These are phyloP conservation scores for Xylocampa areola DNA, from an alignment of 2,888 invertebrate genomes.

Conservation along the genomic window DNA sequence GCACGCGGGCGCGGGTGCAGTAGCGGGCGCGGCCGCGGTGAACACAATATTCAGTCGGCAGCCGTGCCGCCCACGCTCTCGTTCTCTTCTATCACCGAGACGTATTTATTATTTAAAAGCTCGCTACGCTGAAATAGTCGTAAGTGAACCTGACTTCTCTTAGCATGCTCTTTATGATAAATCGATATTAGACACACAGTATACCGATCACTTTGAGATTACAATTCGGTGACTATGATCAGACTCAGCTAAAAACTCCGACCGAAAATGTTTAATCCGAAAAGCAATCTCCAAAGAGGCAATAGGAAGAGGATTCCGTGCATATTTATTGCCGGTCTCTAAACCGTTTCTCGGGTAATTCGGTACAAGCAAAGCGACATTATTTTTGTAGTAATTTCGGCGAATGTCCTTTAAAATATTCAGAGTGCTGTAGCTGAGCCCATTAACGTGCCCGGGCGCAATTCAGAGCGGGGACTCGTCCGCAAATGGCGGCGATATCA, in stretches of 20 bases:
- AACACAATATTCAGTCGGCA: conserved; percentile 71
- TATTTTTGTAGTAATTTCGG: conserved; percentile 89
- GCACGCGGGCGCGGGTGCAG: conserved; percentile 73
- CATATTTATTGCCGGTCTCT: conserved; percentile 87
- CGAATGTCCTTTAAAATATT: conserved; percentile 90
- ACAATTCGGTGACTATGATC: conserved; percentile 45
- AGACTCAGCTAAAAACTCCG: conserved; percentile 54
- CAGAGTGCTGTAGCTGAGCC: conserved; percentile 86
- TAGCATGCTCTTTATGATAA: conserved; percentile 72
- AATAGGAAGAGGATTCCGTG: conserved; percentile 85
- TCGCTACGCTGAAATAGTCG: conserved; percentile 74
- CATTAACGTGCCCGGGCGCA: conserved; percentile 88
- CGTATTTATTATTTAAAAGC: conserved; percentile 85
- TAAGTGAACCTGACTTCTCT: conserved; percentile 75
- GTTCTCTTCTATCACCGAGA: conserved; percentile 78
- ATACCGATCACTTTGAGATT: conserved; percentile 41
- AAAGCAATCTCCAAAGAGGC: conserved; percentile 85
- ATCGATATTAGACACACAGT: conserved; percentile 55
- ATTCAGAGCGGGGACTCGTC: conserved; percentile 85
- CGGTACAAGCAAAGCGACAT: conserved; percentile 88
- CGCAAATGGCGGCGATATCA: conserved; percentile 89
- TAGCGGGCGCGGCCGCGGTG: conserved; percentile 65
- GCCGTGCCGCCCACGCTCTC: conserved; percentile 61
- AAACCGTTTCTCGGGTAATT: conserved; percentile 88
- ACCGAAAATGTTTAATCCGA: conserved; percentile 81